phyloP scores from a whole-genome alignment of 2,888 invertebrate species.

The Nudaria mundana region DNA sequence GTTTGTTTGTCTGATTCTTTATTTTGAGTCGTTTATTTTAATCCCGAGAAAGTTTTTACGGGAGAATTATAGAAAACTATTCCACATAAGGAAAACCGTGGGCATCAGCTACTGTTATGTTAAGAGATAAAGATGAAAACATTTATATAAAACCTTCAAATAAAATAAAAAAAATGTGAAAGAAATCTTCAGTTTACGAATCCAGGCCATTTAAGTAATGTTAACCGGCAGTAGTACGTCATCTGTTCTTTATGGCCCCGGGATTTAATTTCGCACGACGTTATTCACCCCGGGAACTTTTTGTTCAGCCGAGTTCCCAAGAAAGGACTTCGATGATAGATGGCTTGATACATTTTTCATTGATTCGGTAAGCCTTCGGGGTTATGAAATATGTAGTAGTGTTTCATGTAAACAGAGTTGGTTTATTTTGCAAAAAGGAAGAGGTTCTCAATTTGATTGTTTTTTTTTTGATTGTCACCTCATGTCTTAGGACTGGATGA shows the following conservation, averaged over 20 bases:
- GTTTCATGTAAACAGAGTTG: slow-evolving; percentile 12
- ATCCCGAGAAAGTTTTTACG: no score
- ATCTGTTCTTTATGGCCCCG: slow-evolving; percentile 72
- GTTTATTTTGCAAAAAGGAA: not conserved
- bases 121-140: no score
- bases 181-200: not conserved
- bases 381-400: slow-evolving; percentile 16
- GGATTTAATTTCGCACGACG: slow-evolving; percentile 75
- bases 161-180: not conserved
- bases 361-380: slow-evolving; percentile 29
- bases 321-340: slow-evolving; percentile 70
- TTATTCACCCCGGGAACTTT: slow-evolving; percentile 73
- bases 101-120: not conserved
- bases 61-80: slow-evolving; percentile 12
- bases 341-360: slow-evolving; percentile 75
- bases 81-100: not conserved
- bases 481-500: no score
- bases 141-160: no score
- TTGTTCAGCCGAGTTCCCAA: slow-evolving; percentile 53
- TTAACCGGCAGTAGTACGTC: slow-evolving; percentile 51
- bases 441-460: slow-evolving; percentile 1
- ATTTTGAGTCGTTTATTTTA: no score
- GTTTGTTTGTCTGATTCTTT: no score
- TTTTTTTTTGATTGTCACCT: no score
- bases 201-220: slow-evolving; percentile 30